Evolutionary conservation across 2,888 invertebrate species (phyloP).

Genomic region (Incurvaria masculella): DNA sequence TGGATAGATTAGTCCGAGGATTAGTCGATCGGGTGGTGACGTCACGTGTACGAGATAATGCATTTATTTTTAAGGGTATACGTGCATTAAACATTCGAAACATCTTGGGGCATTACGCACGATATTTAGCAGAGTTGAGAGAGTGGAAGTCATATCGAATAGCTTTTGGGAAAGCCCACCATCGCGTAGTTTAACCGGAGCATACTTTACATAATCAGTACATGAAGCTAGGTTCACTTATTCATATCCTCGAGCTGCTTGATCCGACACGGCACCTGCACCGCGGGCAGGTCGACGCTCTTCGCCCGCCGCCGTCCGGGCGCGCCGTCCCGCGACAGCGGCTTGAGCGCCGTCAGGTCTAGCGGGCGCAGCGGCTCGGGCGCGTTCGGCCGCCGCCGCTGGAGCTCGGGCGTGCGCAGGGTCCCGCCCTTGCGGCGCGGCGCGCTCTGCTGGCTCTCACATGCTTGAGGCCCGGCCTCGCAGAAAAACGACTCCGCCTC

Average conservation of each 20-base stretch:
- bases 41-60: no score
- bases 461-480: conserved; percentile 16
- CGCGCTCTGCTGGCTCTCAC: conserved; percentile 18
- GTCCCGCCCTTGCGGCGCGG: conserved; percentile 40
- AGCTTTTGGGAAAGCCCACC: no score
- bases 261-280: conserved; percentile 45
- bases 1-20: no score
- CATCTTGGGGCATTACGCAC: no score
- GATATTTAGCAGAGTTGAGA: no score
- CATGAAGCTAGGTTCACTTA: conserved; percentile 18
- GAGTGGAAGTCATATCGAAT: no score
- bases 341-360: conserved; percentile 23
- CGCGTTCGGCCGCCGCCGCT: conserved; percentile 33
- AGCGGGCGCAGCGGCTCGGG: conserved; percentile 29
- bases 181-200: no score
- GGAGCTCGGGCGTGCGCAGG: conserved; percentile 30
- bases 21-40: no score
- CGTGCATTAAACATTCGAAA: no score
- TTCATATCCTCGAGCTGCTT: conserved; percentile 37
- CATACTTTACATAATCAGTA: no score
- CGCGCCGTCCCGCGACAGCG: conserved; percentile 23
- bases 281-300: conserved; percentile 47
- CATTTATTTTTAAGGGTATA: no score
- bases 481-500: conserved; percentile 21
- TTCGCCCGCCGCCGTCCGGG: conserved; percentile 39